Evolutionary conservation across 2,797 vertebrate species (phyloP).

Genomic region (Philypnodon macrostomus): DNA sequence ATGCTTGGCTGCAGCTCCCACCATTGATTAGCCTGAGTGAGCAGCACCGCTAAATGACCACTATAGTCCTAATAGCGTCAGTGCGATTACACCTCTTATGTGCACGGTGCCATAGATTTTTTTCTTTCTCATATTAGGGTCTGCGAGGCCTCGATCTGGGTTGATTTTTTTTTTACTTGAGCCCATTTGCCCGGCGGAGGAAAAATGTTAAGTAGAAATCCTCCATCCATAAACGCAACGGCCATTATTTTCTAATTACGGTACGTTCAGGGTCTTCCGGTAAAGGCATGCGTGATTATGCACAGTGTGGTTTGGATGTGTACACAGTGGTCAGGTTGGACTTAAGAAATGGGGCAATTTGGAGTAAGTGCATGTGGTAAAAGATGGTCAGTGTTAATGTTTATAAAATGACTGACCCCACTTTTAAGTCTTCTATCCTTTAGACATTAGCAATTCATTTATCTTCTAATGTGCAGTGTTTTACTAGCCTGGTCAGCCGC

Average conservation of each 20-base stretch:
- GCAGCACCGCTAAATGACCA: conserved; percentile 90
- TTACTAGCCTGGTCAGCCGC: no score
- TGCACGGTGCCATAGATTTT: conserved; percentile 63
- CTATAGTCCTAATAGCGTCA: conserved; percentile 83
- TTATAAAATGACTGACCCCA: no score
- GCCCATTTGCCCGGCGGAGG: conserved; percentile 66
- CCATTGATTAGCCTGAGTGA: conserved; percentile 91
- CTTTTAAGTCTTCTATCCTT: no score
- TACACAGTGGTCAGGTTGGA: conserved; percentile 53
- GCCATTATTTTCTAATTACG: conserved; percentile 82
- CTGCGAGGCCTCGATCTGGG: conserved; percentile 62
- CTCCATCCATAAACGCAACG: conserved; percentile 75
- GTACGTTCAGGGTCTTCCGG: conserved; percentile 70
- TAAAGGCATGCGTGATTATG: conserved; percentile 66
- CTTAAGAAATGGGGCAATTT: conserved; percentile 16
- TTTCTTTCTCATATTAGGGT: conserved; percentile 72
- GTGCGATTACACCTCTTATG: conserved; percentile 74
- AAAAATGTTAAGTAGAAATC: conserved; percentile 82
- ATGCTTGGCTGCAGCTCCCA: conserved; percentile 89
- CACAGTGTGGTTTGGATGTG: conserved; percentile 64
- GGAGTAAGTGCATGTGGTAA: background rate
- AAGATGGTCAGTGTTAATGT: conserved; percentile 12
- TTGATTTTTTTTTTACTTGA: conserved; percentile 77
- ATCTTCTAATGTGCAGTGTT: no score
- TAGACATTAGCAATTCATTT: no score